A percentile compares a stretch with the other conserved stretches of the same genome.
Evolutionary conservation across 2,888 invertebrate genomes (phyloP).

Genomic region (Ormyrus labotus): DNA sequence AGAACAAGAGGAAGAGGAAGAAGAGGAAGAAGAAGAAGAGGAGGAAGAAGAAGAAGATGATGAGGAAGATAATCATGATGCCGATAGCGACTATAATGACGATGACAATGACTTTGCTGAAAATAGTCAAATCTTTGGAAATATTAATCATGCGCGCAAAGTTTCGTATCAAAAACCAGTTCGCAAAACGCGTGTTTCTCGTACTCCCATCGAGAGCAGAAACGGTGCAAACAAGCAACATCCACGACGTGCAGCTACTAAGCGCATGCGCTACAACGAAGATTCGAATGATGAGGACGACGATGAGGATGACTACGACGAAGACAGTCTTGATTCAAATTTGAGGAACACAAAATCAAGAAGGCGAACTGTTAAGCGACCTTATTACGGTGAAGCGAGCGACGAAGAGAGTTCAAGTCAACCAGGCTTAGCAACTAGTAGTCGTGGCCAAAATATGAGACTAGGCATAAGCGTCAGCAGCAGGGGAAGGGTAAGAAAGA

Average conservation of each 20-base stretch:
- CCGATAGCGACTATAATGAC: constrained; percentile 56
- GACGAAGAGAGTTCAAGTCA: constrained; percentile 65
- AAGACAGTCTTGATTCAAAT: constrained; percentile 60
- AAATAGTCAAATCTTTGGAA: constrained; percentile 31
- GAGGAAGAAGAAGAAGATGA: constrained; percentile 65
- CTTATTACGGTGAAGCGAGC: constrained; percentile 74
- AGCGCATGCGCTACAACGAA: constrained; percentile 72
- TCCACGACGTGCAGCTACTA: constrained; percentile 58
- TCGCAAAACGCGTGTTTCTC: constrained; percentile 42
- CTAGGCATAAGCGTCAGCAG: constrained; percentile 82
- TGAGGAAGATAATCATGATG: constrained; percentile 53
- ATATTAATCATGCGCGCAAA: background rate
- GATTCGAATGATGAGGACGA: constrained; percentile 62
- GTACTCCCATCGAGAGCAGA: constrained; percentile 45
- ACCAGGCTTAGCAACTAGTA: constrained; percentile 61
- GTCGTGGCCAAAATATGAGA: background rate
- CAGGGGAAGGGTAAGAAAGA: constrained; percentile 88
- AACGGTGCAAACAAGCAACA: constrained; percentile 20
- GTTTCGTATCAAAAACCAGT: background rate
- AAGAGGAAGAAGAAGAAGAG: constrained; percentile 63
- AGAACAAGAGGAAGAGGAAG: constrained; percentile 64
- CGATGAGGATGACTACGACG: constrained; percentile 59
- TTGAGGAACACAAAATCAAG: constrained; percentile 64
- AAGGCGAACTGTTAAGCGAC: constrained; percentile 68
- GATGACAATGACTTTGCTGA: constrained; percentile 57